Base-by-base conservation (phyloP, 2,113 vertebrate genomes). In the Rousettus leschenaultii region DNA sequence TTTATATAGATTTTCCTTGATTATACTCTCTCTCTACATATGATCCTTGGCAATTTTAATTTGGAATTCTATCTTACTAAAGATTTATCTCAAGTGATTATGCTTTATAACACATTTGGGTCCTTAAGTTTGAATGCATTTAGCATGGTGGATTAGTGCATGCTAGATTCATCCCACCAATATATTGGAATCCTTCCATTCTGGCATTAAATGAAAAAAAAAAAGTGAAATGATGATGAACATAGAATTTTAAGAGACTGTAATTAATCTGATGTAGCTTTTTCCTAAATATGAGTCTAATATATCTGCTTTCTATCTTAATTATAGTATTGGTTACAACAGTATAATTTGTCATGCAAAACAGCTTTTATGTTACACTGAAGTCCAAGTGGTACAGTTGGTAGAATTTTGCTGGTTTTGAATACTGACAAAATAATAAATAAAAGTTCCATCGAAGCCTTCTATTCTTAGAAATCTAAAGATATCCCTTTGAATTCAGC, bases 51-150 rank as follows among this genome's bases (percentile, higher is more conserved):
- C 59, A 96, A 95, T 92, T 97, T 97, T 92, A 97, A 97, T 98
- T 98, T 97, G 51, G 71, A 97, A 97, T 98, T 97, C 93, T 97
- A 55, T 55, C 92, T 98, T 92, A 57, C 63, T 98, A 96, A 97
- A 97, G 95, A 97, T 97, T 98, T 95, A 96, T 86, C 86, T 91
- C 70, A 94, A 97, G 93, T 98, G 98, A 98, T 98, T 98, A 98
- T 91, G 65, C 65, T 97, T 98, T 98, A 97, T 93, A 98, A 97
- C 94, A 94, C 85, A 95, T 97, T 97, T 96, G 97, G 97, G 89
- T 93, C 92, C 95, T 97, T 97, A 93, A 97, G 33, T 97, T 97
- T 95, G 91, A 98, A 97, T 73, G 70, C 94, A 53, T 95, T 97
- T 86, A 40, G 86, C 82, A 89, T 79, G 75, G 91, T 85, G 97